Percentiles rank a stretch among this genome's conserved stretches.
phyloP scores from a whole-genome alignment of 2,113 vertebrate genomes.

The Empidonax alnorum region DNA sequence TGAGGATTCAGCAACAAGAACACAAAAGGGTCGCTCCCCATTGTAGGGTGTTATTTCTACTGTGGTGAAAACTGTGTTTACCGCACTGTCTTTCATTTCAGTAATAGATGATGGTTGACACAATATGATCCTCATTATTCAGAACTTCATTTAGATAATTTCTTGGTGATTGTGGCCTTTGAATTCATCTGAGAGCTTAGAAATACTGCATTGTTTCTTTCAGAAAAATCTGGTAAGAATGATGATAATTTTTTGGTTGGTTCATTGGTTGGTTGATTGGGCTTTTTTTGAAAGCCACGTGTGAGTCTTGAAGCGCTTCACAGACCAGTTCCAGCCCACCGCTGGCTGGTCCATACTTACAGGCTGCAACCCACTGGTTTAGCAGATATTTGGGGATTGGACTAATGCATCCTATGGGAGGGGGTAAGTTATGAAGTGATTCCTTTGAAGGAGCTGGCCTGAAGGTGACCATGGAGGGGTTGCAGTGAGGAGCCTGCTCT shows the following conservation, averaged over 20 bases:
- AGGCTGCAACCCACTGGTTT: neutral
- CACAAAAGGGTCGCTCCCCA: neutral
- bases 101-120: neutral
- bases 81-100: neutral
- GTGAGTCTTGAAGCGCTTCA: neutral
- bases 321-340: neutral
- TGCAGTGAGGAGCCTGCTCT: rapidly evolving
- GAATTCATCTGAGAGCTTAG: neutral
- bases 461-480: neutral
- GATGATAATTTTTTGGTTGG: neutral
- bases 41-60: neutral
- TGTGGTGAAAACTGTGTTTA: neutral
- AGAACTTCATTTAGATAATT: neutral
- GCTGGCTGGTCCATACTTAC: neutral
- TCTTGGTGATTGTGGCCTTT: neutral
- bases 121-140: neutral
- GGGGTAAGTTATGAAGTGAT: neutral
- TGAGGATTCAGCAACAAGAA: constrained; percentile 4
- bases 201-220: neutral
- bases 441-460: neutral
- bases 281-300: rapidly evolving
- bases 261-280: neutral
- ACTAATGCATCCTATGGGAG: neutral
- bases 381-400: neutral
- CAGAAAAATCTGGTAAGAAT: neutral